These are phyloP conservation scores for Panulirus ornatus DNA, from an alignment of 1,140 invertebrate species.

Conservation along the genomic window DNA sequence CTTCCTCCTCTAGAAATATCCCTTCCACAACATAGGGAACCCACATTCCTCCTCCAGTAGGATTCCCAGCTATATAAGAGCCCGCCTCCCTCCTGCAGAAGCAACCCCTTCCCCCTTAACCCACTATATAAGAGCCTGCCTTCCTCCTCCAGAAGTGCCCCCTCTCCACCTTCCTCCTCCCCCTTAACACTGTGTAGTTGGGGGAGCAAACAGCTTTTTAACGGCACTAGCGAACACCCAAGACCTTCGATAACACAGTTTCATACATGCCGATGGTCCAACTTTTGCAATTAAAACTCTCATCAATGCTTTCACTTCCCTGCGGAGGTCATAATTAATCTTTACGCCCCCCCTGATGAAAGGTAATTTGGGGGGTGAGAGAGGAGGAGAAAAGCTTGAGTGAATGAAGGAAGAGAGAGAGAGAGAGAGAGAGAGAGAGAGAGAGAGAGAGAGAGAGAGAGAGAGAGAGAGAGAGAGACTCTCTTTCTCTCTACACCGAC, in stretches of 20 bases:
- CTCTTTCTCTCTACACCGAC: too few relatives aligned
- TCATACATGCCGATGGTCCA: constrained; percentile 51
- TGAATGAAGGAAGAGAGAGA: constrained; percentile 9
- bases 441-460: not conserved
- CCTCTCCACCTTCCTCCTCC: not conserved
- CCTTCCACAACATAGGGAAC: too few relatives aligned
- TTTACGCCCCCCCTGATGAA: constrained; percentile 54
- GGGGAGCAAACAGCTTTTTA: constrained; percentile 48
- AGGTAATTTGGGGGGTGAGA: not conserved
- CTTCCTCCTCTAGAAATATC: too few relatives aligned
- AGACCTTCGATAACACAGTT: constrained; percentile 56
- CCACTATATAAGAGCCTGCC: not conserved
- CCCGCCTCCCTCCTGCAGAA: not conserved
- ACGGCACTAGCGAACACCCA: not conserved
- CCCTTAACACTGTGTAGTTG: not conserved
- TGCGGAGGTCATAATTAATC: constrained; percentile 64
- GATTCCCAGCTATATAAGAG: too few relatives aligned
- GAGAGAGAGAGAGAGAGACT: not conserved
- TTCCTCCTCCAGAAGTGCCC: constrained; percentile 11
- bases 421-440: constrained; percentile 4
- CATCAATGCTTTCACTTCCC: constrained; percentile 65
- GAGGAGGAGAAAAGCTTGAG: constrained; percentile 17
- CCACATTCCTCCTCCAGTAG: too few relatives aligned
- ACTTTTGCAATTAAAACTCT: constrained; percentile 72
- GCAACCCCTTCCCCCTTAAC: not conserved